Evolutionary conservation across 2,888 invertebrate genomes (phyloP), one percentile per base, ranked within the genome.

Genomic region (Cheiracanthium punctorium): DNA sequence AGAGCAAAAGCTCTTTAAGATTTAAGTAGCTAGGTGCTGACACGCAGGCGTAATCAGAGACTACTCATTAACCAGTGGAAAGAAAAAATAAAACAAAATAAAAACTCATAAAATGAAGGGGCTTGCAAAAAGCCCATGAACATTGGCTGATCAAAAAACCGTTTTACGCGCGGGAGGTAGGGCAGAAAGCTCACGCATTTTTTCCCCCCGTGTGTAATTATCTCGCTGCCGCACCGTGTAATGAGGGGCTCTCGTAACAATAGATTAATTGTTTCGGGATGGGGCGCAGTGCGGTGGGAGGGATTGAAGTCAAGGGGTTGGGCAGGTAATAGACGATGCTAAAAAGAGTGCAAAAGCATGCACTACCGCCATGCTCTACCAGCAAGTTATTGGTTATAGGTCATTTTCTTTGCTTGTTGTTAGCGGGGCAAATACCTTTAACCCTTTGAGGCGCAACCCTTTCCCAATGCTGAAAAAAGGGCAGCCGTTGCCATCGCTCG

Each of bases 221-320:
- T 33, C 58, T 24, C n/a, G 71, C 64, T 20, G 41, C 24, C 29
- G 37, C 32, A 43, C 64, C 71, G 79, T 80, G 79, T 71, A 80
- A 64, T 52, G 71, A 80, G 71, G 28, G 64, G 29, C 17, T 58
- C 28, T 48, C 32, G 71, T 80, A 71, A 80, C 79, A 80, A 80
- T 80, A 80, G 79, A 80, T 80, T 80, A 80, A 80, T 80, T 80
- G 71, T 80, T 80, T 37, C 33, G n/a, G 17, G n/a, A 17, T n/a
- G n/a, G 67, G 33, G 33, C 8, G 67, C 20, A 33, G 33, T 2
- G 33, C 14, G n/a, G 33, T 24, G 67, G 8, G 67, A 69, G 33
- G 17, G 4, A 58, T 1, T 4, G 58, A 48, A 48, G 48, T 48
- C n/a, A n/a, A n/a, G 48, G n/a, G 48, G 48, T 48, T 48, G 48